Conservation (phyloP, 2,113 vertebrate genomes). For the Petrocephalus microphthalmus region DNA sequence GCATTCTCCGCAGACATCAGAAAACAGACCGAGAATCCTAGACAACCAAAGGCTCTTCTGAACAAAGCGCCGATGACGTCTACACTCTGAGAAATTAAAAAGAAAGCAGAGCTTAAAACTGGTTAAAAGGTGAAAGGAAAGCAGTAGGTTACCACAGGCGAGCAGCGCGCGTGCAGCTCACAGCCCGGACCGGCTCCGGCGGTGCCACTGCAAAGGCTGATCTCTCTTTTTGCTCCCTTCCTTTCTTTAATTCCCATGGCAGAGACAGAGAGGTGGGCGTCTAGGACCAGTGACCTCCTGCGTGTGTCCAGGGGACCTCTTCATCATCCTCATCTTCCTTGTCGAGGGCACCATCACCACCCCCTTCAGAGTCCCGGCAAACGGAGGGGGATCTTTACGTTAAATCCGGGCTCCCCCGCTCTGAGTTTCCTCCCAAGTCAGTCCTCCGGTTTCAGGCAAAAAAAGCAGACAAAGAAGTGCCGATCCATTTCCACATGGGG, state of each 20-base stretch:
- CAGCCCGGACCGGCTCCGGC: slow-evolving; percentile 29
- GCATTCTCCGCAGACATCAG: neutral
- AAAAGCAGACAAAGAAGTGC: slow-evolving; percentile 36
- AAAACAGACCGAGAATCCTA: neutral
- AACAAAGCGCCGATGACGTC: neutral
- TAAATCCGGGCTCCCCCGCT: slow-evolving; percentile 21
- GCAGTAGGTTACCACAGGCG: slow-evolving; percentile 30
- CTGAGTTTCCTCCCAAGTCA: slow-evolving; percentile 11
- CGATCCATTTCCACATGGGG: slow-evolving; percentile 16
- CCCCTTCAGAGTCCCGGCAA: neutral
- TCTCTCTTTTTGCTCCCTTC: slow-evolving; percentile 27
- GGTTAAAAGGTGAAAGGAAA: slow-evolving; percentile 19
- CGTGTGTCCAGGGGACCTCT: slow-evolving; percentile 20
- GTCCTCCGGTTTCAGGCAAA: slow-evolving; percentile 16
- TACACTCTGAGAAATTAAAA: neutral
- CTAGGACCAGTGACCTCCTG: slow-evolving; percentile 33
- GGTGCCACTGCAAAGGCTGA: slow-evolving; percentile 30
- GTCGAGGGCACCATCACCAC: slow-evolving; percentile 27
- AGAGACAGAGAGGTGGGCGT: slow-evolving; percentile 34
- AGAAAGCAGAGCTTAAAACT: neutral
- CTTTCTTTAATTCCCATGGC: slow-evolving; percentile 45
- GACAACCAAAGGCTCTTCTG: neutral
- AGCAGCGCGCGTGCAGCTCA: slow-evolving; percentile 22
- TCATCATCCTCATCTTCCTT: slow-evolving; percentile 22
- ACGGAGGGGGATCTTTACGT: slow-evolving; percentile 1